These are phyloP conservation scores for Cheilosia grossa DNA, from an alignment of 2,888 invertebrate species.

Conservation along the genomic window DNA sequence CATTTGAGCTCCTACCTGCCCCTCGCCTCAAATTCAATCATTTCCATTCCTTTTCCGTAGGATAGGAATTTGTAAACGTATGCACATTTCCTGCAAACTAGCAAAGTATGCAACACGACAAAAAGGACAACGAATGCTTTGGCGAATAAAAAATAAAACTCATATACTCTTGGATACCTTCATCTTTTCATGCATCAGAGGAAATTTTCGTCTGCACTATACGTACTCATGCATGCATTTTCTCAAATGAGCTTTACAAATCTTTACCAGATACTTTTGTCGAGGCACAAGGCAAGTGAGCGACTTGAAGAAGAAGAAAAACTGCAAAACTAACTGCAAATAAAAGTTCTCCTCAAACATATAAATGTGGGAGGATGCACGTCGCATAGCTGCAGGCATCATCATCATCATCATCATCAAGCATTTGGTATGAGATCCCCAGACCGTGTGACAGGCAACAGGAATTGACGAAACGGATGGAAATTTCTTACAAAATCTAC, in stretches of 20 bases:
- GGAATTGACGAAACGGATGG: constrained; percentile 67
- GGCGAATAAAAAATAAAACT: constrained; percentile 10
- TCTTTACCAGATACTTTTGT: constrained; percentile 60
- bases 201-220: constrained; percentile 55
- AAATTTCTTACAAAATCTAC: constrained; percentile 57
- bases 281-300: constrained; percentile 7
- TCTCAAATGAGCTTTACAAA: constrained; percentile 80
- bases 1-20: not conserved
- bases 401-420: constrained; percentile 41
- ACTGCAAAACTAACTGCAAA: constrained; percentile 42
- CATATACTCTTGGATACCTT: constrained; percentile 49
- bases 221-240: constrained; percentile 75
- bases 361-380: constrained; percentile 38
- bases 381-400: constrained; percentile 60
- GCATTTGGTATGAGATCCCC: not conserved
- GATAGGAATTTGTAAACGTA: constrained; percentile 13
- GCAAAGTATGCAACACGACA: not conserved
- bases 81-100: constrained; percentile 36
- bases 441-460: constrained; percentile 37
- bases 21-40: not conserved
- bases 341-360: constrained; percentile 34
- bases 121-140: constrained; percentile 22
- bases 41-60: not conserved
- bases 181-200: constrained; percentile 62
- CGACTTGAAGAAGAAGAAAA: constrained; percentile 18